Conservation (phyloP, 1,140 invertebrate species). For the Liolophura sinensis region DNA sequence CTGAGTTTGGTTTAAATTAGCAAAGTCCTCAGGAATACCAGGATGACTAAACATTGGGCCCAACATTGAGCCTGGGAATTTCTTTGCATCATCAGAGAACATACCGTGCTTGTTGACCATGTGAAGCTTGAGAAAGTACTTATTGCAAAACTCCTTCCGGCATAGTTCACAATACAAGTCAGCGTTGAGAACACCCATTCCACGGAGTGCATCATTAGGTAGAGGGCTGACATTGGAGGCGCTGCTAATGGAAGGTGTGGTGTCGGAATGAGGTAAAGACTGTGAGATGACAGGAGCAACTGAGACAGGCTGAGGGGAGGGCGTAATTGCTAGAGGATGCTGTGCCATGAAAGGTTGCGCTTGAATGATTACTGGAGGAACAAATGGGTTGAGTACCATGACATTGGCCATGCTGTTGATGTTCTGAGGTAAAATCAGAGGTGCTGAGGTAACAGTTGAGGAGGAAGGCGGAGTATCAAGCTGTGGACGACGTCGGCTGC, state of each 20-base stretch:
- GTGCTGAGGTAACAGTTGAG: slow-evolving; percentile 44
- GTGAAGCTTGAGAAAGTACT: slow-evolving; percentile 65
- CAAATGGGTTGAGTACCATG: slow-evolving; percentile 58
- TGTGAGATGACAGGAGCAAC: slow-evolving; percentile 33
- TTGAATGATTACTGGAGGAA: slow-evolving; percentile 51
- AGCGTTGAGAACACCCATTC: slow-evolving; percentile 37
- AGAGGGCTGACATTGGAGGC: slow-evolving; percentile 15
- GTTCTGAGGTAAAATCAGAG: slow-evolving; percentile 16
- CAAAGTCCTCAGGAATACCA: no score
- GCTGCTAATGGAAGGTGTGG: not conserved
- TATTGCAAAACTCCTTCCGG: slow-evolving; percentile 92
- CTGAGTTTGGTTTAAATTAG: no score
- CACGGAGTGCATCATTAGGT: slow-evolving; percentile 26
- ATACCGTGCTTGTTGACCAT: slow-evolving; percentile 67
- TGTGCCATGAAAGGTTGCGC: slow-evolving; percentile 39
- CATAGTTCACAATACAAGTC: slow-evolving; percentile 85
- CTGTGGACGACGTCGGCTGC: slow-evolving; percentile 27
- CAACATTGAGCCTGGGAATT: no score
- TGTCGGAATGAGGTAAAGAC: slow-evolving; percentile 20
- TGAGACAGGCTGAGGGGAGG: slow-evolving; percentile 24
- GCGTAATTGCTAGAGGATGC: slow-evolving; percentile 32
- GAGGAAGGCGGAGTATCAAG: slow-evolving; percentile 10
- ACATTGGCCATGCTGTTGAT: slow-evolving; percentile 47
- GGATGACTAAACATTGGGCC: no score
- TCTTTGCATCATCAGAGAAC: slow-evolving; percentile 26